A percentile compares a stretch with the other conserved stretches of the same genome.
These are phyloP conservation scores for Clarias platycephalus DNA, from an alignment of 2,797 vertebrate genomes.

Conservation along the genomic window DNA sequence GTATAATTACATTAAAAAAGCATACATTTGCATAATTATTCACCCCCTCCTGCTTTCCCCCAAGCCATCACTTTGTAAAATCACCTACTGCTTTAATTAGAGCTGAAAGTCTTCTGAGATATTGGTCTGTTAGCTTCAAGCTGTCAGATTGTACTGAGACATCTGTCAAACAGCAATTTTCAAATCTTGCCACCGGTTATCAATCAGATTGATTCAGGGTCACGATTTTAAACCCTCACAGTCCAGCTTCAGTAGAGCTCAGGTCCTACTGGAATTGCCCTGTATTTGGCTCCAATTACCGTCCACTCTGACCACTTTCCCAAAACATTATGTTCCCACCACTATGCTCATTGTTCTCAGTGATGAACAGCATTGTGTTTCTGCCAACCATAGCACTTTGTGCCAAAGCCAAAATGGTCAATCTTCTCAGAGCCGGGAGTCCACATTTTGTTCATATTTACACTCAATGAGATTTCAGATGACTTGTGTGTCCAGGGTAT, in stretches of 20 bases:
- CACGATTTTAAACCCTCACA: background rate
- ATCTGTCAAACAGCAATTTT: background rate
- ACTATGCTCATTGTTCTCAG: background rate
- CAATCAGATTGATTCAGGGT: background rate
- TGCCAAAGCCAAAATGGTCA: background rate
- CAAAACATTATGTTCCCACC: too few species aligned
- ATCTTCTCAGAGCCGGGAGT: background rate
- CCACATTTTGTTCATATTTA: background rate
- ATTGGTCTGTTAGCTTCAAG: background rate
- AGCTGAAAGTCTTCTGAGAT: background rate
- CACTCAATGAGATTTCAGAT: background rate
- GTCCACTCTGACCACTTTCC: background rate
- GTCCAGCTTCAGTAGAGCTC: background rate
- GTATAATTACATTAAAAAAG: background rate
- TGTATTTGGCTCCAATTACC: background rate
- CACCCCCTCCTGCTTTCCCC: background rate
- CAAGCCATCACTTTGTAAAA: background rate
- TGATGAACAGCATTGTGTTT: background rate
- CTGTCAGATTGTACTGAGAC: background rate
- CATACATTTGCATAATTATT: background rate
- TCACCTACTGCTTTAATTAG: background rate
- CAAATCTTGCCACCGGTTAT: background rate
- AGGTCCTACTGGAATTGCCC: background rate
- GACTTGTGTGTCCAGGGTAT: background rate
- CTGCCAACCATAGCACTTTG: background rate